Conservation (phyloP, 2,113 vertebrate genomes). For the Phalacrocorax carbo region DNA sequence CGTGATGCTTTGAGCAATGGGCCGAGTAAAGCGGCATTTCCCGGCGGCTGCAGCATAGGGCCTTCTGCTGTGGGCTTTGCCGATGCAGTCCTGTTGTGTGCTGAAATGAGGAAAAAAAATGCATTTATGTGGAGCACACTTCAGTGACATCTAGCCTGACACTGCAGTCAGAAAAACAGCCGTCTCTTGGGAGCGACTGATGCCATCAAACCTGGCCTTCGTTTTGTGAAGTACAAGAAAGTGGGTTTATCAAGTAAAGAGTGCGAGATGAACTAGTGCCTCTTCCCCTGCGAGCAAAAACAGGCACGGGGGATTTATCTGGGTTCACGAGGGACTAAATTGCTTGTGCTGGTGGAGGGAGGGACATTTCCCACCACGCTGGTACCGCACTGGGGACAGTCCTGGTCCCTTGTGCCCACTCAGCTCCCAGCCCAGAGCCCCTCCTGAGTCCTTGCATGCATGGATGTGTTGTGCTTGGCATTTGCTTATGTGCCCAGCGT, state of each 20-base stretch:
- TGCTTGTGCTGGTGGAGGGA: neutral
- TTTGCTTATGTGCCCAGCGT: neutral
- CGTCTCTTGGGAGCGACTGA: neutral
- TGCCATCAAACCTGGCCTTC: neutral
- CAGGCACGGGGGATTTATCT: neutral
- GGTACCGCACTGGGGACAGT: neutral
- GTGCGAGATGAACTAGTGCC: neutral
- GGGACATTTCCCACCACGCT: neutral
- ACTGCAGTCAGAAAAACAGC: neutral
- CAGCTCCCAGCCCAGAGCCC: neutral
- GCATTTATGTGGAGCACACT: neutral
- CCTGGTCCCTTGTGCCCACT: neutral
- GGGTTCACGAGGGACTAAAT: neutral
- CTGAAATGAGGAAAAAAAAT: neutral
- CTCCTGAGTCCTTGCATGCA: neutral
- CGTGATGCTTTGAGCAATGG: neutral
- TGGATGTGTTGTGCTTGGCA: accelerated
- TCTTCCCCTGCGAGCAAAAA: neutral
- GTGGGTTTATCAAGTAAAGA: neutral
- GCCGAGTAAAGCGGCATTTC: accelerated
- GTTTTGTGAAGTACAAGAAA: neutral
- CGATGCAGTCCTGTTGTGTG: accelerated
- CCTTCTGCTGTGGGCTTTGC: neutral
- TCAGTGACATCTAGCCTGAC: neutral
- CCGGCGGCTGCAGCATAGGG: accelerated